A percentile compares a stretch with the other conserved stretches of the same genome.
Evolutionary conservation across 2,113 vertebrate genomes (phyloP).

Genomic region (Merops nubicus): DNA sequence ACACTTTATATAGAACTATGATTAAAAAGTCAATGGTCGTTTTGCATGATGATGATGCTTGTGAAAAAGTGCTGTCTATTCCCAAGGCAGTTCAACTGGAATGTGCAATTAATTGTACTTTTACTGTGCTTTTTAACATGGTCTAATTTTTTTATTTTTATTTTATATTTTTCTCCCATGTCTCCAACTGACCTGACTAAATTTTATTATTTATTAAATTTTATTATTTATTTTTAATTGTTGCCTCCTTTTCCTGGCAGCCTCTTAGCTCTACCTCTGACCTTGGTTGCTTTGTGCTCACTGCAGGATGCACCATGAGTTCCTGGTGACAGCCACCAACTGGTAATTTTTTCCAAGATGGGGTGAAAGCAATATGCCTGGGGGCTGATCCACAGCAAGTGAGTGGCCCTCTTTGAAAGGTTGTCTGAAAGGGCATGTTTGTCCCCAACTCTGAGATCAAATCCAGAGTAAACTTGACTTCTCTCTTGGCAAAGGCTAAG

Average conservation of each 20-base stretch:
- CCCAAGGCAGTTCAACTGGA: neutral
- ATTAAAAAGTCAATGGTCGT: neutral
- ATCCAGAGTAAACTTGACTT: constrained; percentile 62
- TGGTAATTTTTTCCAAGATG: constrained; percentile 5
- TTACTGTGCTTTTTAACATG: neutral
- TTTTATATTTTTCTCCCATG: neutral
- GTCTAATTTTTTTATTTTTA: neutral
- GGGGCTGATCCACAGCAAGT: constrained; percentile 13
- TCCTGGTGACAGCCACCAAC: neutral
- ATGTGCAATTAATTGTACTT: neutral
- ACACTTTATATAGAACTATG: neutral
- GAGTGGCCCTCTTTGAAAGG: constrained; percentile 45
- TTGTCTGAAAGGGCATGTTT: constrained; percentile 62
- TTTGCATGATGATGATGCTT: accelerated
- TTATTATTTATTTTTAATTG: neutral
- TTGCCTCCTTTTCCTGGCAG: neutral
- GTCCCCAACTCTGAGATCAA: constrained; percentile 14
- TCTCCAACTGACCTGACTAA: neutral
- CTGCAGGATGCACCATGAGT: neutral
- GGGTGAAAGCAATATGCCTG: neutral
- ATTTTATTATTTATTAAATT: too few relatives aligned
- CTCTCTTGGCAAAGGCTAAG: constrained; percentile 49
- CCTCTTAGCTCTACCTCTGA: neutral
- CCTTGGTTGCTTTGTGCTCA: neutral
- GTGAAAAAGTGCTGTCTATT: neutral